phyloP scores from a whole-genome alignment of 2,113 vertebrate species.

The Coturnix japonica region DNA sequence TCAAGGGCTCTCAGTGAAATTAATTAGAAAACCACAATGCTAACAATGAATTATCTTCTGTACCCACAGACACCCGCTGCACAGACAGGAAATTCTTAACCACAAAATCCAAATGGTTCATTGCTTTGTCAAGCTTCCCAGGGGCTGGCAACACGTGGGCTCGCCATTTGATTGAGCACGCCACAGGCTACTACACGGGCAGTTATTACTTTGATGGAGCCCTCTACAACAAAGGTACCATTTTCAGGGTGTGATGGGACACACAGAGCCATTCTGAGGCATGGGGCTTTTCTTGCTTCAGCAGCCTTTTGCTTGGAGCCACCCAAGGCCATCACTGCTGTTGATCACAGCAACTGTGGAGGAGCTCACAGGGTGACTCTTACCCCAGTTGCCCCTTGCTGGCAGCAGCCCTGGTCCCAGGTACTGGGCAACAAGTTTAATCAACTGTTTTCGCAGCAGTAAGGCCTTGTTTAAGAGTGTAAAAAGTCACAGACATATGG shows the following conservation, averaged over 20 bases:
- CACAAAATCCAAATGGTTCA: slow-evolving; percentile 87
- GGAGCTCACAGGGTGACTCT: too few species aligned
- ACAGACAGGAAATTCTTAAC: slow-evolving; percentile 91
- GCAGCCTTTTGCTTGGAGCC: neutral
- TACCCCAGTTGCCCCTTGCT: neutral
- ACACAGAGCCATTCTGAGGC: neutral
- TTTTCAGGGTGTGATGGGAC: neutral
- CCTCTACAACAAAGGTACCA: slow-evolving; percentile 92
- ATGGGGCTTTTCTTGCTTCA: neutral
- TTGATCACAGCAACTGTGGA: neutral
- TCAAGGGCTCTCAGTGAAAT: slow-evolving; percentile 41
- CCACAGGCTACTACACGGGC: slow-evolving; percentile 94
- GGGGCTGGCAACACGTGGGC: slow-evolving; percentile 97
- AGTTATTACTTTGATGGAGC: slow-evolving; percentile 97
- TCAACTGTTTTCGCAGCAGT: neutral
- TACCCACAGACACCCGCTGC: slow-evolving; percentile 88
- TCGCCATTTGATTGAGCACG: slow-evolving; percentile 93
- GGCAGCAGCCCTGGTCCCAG: too few species aligned
- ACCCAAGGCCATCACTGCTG: neutral
- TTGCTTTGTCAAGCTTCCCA: slow-evolving; percentile 93
- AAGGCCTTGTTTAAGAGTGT: neutral
- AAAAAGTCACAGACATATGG: neutral
- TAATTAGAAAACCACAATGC: neutral
- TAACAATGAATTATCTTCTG: slow-evolving; percentile 48
- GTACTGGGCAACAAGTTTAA: neutral